Conservation (phyloP, 2,888 invertebrate species). For the Drepana falcataria region DNA sequence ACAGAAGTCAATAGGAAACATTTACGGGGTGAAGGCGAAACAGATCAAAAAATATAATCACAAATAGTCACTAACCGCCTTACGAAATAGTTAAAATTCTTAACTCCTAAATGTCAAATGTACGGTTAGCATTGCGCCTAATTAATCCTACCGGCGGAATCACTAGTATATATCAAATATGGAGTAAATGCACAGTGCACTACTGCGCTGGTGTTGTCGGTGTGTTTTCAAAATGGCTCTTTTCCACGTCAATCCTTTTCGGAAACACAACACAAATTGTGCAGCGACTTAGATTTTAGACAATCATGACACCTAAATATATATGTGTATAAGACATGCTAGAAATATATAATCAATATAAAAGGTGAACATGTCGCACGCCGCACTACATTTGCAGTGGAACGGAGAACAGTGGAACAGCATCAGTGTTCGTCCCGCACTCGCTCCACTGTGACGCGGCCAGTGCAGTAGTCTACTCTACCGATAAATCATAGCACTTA, state of each 20-base stretch:
- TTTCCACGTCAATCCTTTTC: conserved; percentile 89
- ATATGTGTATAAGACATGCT: conserved; percentile 17
- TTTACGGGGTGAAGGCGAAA: conserved; percentile 60
- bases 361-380: conserved; percentile 26
- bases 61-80: conserved; percentile 62
- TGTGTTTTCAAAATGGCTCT: conserved; percentile 94
- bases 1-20: conserved; percentile 66
- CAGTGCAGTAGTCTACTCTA: conserved; percentile 65
- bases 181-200: conserved; percentile 70
- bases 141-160: conserved; percentile 55
- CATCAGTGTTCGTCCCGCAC: conserved; percentile 18
- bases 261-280: conserved; percentile 92
- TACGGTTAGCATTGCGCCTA: conserved; percentile 54
- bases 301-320: conserved; percentile 21
- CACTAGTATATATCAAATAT: conserved; percentile 32
- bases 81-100: conserved; percentile 52
- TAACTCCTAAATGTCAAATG: conserved; percentile 52
- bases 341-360: conserved; percentile 19
- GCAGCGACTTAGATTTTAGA: conserved; percentile 50
- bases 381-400: conserved; percentile 62
- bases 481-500: conserved; percentile 57
- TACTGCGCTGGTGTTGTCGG: conserved; percentile 79
- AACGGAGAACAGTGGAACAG: conserved; percentile 35
- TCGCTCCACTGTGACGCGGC: conserved; percentile 64
- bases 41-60: conserved; percentile 67